Conservation (phyloP, 1,140 invertebrate species). For the Hylaeus volcanicus region DNA sequence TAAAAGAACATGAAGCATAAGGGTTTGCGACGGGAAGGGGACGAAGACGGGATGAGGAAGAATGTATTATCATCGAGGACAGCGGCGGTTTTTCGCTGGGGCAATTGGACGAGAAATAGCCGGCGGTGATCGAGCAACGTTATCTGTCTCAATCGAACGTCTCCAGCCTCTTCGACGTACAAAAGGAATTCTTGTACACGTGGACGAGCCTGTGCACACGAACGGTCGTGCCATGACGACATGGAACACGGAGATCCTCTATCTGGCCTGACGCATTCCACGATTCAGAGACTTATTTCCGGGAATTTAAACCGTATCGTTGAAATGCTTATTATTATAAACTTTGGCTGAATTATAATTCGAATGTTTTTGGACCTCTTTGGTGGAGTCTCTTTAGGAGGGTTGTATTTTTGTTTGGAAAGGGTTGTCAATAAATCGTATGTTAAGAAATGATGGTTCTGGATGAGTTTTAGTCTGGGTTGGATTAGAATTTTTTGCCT, state of each 20-base stretch:
- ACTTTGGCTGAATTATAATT: too few relatives aligned
- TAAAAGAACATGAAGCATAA: not conserved
- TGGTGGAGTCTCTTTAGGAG: too few relatives aligned
- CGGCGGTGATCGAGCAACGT: constrained; percentile 57
- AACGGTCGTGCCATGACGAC: constrained; percentile 1
- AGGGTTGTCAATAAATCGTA: too few relatives aligned
- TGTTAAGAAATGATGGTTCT: too few relatives aligned
- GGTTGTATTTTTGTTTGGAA: too few relatives aligned
- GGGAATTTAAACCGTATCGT: too few relatives aligned
- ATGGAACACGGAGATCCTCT: constrained; percentile 42
- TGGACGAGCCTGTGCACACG: not conserved
- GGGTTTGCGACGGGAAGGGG: not conserved
- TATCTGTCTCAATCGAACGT: constrained; percentile 63
- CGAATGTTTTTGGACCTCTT: too few relatives aligned
- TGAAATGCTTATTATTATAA: too few relatives aligned
- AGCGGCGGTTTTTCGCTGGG: not conserved
- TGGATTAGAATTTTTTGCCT: too few relatives aligned
- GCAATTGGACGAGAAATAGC: constrained; percentile 50
- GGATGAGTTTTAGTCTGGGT: too few relatives aligned
- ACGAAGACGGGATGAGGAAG: not conserved
- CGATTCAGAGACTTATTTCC: too few relatives aligned
- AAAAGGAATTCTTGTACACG: constrained; percentile 56
- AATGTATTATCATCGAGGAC: constrained; percentile 37
- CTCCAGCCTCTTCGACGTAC: constrained; percentile 31
- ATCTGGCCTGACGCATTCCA: constrained; percentile 10